These are phyloP conservation scores for Eufriesea mexicana DNA, from an alignment of 1,140 invertebrate genomes.

Conservation along the genomic window DNA sequence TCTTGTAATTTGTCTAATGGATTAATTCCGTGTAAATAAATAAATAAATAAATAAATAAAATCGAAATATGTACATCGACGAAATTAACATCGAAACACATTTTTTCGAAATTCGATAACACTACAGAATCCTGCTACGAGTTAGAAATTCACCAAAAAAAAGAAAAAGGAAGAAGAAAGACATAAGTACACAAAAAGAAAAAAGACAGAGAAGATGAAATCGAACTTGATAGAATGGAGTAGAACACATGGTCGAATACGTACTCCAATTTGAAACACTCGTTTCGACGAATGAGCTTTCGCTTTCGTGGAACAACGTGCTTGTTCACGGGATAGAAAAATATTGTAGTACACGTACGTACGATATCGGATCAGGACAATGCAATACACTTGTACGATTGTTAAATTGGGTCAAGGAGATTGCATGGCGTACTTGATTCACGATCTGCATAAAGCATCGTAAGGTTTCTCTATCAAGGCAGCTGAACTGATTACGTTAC, in stretches of 20 bases:
- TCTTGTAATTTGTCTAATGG: too few species aligned
- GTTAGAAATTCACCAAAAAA: too few species aligned
- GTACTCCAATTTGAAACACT: background rate
- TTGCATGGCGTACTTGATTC: slow-evolving; percentile 58
- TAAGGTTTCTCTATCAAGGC: slow-evolving; percentile 69
- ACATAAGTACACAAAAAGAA: background rate
- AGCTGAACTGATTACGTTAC: slow-evolving; percentile 61
- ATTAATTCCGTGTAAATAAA: too few species aligned
- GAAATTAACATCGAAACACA: too few species aligned
- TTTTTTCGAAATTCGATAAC: too few species aligned
- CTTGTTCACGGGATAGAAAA: background rate
- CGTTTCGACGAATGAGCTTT: background rate
- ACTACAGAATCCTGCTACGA: too few species aligned
- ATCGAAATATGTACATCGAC: too few species aligned
- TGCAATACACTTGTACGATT: slow-evolving; percentile 34
- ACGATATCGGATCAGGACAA: slow-evolving; percentile 23
- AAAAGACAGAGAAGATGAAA: background rate
- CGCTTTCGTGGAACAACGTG: background rate
- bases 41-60: too few species aligned
- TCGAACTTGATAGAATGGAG: background rate
- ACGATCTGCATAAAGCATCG: slow-evolving; percentile 63
- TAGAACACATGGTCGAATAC: too few species aligned
- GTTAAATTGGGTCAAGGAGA: slow-evolving; percentile 65
- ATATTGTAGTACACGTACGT: background rate
- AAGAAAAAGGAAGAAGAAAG: too few species aligned